A percentile compares a stretch with the other conserved stretches of the same genome.
Evolutionary conservation across 2,113 vertebrate species (phyloP).

Genomic region (Prunella fulvescens): DNA sequence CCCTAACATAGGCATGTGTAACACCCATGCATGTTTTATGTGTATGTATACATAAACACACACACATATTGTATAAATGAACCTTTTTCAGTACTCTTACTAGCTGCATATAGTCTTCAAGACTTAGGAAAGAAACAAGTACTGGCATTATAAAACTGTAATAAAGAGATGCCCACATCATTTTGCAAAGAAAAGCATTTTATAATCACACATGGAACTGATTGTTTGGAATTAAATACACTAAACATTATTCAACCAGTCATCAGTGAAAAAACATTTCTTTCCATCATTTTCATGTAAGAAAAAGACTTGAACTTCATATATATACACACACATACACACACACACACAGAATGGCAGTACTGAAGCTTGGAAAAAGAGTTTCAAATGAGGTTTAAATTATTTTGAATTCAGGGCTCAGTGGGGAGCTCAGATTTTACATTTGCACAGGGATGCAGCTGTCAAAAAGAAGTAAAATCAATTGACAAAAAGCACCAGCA

Average conservation of each 20-base stretch:
- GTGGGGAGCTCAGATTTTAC: constrained; percentile 35
- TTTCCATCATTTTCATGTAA: constrained; percentile 26
- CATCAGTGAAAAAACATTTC: neutral
- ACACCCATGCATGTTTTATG: neutral
- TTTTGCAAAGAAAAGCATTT: neutral
- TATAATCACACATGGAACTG: neutral
- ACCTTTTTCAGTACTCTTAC: neutral
- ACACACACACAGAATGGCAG: neutral
- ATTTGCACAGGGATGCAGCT: neutral
- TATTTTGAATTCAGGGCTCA: constrained; percentile 34
- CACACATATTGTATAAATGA: neutral
- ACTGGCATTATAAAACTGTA: neutral
- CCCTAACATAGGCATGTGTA: neutral
- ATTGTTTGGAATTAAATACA: constrained; percentile 20
- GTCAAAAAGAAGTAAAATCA: constrained; percentile 41
- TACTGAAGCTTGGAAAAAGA: constrained; percentile 35
- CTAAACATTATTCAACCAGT: neutral
- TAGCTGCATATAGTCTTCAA: neutral
- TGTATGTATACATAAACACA: neutral
- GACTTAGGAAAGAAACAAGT: neutral
- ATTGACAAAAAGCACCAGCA: neutral
- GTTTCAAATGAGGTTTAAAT: constrained; percentile 32
- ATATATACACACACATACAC: neutral
- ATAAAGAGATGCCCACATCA: neutral
- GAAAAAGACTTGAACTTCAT: constrained; percentile 18